phyloP scores from a whole-genome alignment of 2,797 vertebrate species.

The Rhabdophis nuchalis region DNA sequence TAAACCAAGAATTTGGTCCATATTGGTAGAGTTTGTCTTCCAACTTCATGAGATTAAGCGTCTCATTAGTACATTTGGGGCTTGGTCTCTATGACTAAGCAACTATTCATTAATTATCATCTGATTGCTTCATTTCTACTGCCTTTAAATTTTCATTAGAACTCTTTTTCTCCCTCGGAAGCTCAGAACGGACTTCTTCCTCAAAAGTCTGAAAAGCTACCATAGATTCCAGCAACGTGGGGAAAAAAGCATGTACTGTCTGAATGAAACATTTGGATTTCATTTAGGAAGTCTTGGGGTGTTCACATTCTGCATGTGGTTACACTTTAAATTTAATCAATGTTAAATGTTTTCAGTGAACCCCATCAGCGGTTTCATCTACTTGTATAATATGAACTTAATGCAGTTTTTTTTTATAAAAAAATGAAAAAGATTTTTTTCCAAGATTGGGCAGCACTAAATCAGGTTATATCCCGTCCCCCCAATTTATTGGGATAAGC shows the following conservation, averaged over 20 bases:
- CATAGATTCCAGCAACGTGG: neutral
- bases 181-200: neutral
- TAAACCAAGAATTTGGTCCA: too few relatives aligned
- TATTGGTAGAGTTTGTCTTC: too few relatives aligned
- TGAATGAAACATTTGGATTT: conserved; percentile 37
- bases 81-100: neutral
- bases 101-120: neutral
- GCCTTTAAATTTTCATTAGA: neutral
- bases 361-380: neutral
- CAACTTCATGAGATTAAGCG: neutral
- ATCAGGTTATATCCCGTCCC: neutral
- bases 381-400: neutral
- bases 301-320: neutral
- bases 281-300: conserved; percentile 19
- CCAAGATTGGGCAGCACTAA: rapidly evolving
- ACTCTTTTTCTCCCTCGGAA: neutral
- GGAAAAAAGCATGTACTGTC: neutral
- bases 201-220: neutral
- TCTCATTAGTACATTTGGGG: neutral
- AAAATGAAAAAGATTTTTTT: neutral
- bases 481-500: neutral
- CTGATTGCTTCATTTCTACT: neutral
- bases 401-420: neutral
- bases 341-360: conserved; percentile 28
- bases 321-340: conserved; percentile 11